phyloP scores from a whole-genome alignment of 1,140 invertebrate species.

The Phocides pigmalion region DNA sequence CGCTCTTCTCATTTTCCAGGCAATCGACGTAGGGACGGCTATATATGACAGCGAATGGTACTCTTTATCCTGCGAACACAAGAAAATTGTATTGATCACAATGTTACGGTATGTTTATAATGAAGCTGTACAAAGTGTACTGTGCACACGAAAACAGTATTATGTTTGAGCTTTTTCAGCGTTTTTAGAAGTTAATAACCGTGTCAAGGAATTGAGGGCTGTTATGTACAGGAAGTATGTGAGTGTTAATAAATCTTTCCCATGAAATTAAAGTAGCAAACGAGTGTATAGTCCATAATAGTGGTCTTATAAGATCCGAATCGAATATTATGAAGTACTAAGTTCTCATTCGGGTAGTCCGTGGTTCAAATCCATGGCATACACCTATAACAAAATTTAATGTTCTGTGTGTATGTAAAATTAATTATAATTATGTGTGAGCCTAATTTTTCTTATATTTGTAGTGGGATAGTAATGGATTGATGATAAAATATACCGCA shows the following conservation, averaged over 20 bases:
- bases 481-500: too few relatives aligned
- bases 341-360: too few relatives aligned
- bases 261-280: too few relatives aligned
- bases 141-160: slow-evolving; percentile 1
- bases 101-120: slow-evolving; percentile 24
- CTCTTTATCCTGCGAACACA: neutral
- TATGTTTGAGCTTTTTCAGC: slow-evolving; percentile 11
- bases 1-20: slow-evolving; percentile 12
- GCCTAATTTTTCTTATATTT: too few relatives aligned
- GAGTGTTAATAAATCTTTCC: neutral
- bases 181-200: slow-evolving; percentile 4
- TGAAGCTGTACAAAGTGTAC: slow-evolving; percentile 2
- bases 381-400: too few relatives aligned
- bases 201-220: slow-evolving; percentile 11
- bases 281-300: too few relatives aligned
- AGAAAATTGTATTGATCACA: slow-evolving; percentile 23
- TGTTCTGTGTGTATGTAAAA: too few relatives aligned
- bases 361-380: too few relatives aligned
- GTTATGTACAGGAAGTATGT: neutral
- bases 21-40: slow-evolving; percentile 4
- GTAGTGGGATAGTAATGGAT: too few relatives aligned
- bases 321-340: too few relatives aligned
- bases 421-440: too few relatives aligned
- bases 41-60: slow-evolving; percentile 28
- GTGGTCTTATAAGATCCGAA: too few relatives aligned